These are phyloP conservation scores for Euura lappo DNA, from an alignment of 1,140 invertebrate genomes.

Conservation along the genomic window DNA sequence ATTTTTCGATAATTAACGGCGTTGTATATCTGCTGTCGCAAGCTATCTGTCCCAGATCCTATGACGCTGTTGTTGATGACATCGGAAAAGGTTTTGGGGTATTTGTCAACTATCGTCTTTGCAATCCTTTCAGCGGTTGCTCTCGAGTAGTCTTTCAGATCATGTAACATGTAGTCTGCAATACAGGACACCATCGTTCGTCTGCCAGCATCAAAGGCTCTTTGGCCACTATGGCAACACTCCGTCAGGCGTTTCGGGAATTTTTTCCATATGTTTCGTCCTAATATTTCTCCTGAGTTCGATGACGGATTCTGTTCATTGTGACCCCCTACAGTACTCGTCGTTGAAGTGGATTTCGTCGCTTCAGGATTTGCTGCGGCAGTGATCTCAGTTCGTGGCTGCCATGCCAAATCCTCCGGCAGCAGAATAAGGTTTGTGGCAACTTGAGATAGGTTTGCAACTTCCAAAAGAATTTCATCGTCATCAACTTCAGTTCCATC, in stretches of 20 bases:
- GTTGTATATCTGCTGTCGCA: constrained; percentile 21
- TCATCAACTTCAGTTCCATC: constrained; percentile 23
- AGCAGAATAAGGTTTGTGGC: constrained; percentile 9
- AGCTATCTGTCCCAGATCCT: constrained; percentile 15
- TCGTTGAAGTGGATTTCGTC: too few species aligned
- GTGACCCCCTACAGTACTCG: too few species aligned
- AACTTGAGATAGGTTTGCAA: not conserved
- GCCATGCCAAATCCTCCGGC: not conserved
- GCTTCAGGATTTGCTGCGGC: too few species aligned
- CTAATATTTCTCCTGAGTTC: not conserved
- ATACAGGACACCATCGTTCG: constrained; percentile 17
- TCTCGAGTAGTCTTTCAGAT: constrained; percentile 19
- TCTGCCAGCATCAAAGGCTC: not conserved
- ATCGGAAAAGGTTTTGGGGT: constrained; percentile 19
- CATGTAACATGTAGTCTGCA: constrained; percentile 20
- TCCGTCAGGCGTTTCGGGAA: constrained; percentile 14
- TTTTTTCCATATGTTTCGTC: constrained; percentile 9
- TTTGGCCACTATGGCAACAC: constrained; percentile 10
- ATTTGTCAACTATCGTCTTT: constrained; percentile 15
- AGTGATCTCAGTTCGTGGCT: not conserved
- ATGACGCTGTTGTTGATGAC: constrained; percentile 5
- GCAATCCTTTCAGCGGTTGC: constrained; percentile 14
- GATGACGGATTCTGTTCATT: not conserved
- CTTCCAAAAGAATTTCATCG: constrained; percentile 13
- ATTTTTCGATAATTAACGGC: constrained; percentile 17